phyloP scores from a whole-genome alignment of 1,140 invertebrate genomes.

The Ips typographus region DNA sequence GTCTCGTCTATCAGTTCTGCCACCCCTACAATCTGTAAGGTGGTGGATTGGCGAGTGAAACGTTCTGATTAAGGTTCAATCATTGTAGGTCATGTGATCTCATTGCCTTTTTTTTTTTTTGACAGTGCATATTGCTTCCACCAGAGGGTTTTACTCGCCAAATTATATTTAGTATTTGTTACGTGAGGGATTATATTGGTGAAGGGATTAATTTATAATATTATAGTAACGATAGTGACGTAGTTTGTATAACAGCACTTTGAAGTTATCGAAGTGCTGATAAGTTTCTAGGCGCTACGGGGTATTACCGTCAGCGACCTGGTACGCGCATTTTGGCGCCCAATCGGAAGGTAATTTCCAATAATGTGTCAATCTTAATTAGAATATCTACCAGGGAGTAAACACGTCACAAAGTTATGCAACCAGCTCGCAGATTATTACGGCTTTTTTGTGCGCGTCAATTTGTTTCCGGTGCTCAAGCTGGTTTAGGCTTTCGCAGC shows the following conservation, averaged over 20 bases:
- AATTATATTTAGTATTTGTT: slow-evolving; percentile 2
- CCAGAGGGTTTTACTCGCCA: slow-evolving; percentile 7
- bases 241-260: slow-evolving; percentile 38
- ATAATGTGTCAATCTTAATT: slow-evolving; percentile 38
- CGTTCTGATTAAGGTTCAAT: slow-evolving; percentile 10
- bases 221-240: too few species aligned
- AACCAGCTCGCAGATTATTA: too few species aligned
- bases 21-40: slow-evolving; percentile 85
- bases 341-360: slow-evolving; percentile 56
- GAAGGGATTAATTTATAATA: slow-evolving; percentile 24
- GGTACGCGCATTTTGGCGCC: slow-evolving; percentile 42
- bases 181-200: slow-evolving; percentile 36
- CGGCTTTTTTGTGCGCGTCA: neutral
- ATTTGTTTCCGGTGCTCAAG: slow-evolving; percentile 42
- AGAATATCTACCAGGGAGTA: slow-evolving; percentile 50
- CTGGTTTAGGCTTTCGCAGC: slow-evolving; percentile 42
- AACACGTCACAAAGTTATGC: slow-evolving; percentile 2
- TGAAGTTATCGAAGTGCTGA: slow-evolving; percentile 48
- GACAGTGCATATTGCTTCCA: slow-evolving; percentile 28
- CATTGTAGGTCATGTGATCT: slow-evolving; percentile 33
- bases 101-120: slow-evolving; percentile 20
- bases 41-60: neutral
- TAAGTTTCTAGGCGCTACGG: slow-evolving; percentile 35
- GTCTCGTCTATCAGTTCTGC: slow-evolving; percentile 99
- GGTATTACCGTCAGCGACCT: slow-evolving; percentile 44